These are phyloP conservation scores for Pantherophis alleghaniensis DNA, from an alignment of 2,797 vertebrate genomes.

Conservation along the genomic window DNA sequence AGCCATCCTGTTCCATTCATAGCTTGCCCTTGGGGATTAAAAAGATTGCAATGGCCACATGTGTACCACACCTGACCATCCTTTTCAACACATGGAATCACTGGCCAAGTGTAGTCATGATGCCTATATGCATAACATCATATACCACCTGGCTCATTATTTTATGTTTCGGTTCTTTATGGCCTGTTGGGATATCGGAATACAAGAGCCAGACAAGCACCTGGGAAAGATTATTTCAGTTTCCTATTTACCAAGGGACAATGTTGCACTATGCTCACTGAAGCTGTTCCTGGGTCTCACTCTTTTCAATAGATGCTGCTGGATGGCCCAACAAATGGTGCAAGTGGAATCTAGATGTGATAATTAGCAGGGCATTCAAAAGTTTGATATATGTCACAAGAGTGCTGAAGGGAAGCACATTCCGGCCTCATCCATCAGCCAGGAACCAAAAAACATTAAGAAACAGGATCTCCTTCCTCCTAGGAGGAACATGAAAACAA, in stretches of 20 bases:
- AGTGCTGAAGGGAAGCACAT: not conserved
- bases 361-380: not conserved
- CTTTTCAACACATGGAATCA: not conserved
- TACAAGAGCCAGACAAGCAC: constrained; percentile 1
- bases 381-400: not conserved
- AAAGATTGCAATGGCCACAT: not conserved
- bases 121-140: not conserved
- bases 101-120: not conserved
- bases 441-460: not conserved
- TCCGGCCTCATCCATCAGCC: not conserved
- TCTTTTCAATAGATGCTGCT: not conserved
- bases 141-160: not conserved
- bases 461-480: not conserved
- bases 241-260: not conserved
- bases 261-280: not conserved
- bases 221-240: not conserved
- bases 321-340: not conserved
- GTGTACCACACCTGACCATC: not conserved
- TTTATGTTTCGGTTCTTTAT: not conserved
- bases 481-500: not conserved
- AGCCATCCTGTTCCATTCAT: not conserved
- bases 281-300: not conserved
- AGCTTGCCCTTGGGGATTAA: not conserved
- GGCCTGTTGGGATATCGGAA: not conserved
- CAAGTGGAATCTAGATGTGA: not conserved